phyloP scores from a whole-genome alignment of 2,113 vertebrate genomes.

The Spea multiplicata region DNA sequence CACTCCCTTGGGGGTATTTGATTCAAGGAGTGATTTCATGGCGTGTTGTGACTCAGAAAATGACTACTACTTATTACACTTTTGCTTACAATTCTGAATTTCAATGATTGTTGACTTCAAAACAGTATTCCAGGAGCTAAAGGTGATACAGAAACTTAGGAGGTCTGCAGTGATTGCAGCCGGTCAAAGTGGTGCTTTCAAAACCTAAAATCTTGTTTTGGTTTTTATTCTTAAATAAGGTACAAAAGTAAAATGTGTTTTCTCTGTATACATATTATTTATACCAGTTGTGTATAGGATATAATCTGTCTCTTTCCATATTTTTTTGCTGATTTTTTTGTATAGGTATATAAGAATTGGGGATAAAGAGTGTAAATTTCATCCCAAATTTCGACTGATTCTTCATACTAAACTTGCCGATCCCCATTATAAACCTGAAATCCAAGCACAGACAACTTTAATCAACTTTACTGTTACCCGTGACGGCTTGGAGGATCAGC shows the following conservation, averaged over 20 bases:
- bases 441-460: conserved; percentile 70
- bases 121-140: conserved; percentile 21
- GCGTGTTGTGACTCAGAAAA: conserved; percentile 42
- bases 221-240: background rate
- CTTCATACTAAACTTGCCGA: conserved; percentile 72
- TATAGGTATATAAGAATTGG: conserved; percentile 73
- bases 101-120: conserved; percentile 20
- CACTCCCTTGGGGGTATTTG: conserved; percentile 36
- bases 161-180: background rate
- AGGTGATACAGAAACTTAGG: conserved; percentile 10
- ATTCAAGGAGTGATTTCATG: conserved; percentile 51
- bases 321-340: background rate
- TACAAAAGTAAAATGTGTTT: background rate
- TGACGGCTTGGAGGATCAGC: conserved; percentile 67
- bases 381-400: conserved; percentile 68
- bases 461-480: conserved; percentile 67
- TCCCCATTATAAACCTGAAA: conserved; percentile 69
- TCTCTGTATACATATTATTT: too few relatives aligned
- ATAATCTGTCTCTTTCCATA: too few relatives aligned
- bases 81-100: conserved; percentile 45
- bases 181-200: background rate
- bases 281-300: too few relatives aligned
- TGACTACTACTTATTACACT: conserved; percentile 40
- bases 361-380: conserved; percentile 67
- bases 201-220: background rate